phyloP scores from a whole-genome alignment of 2,113 vertebrate species.

The Grantiella picta region DNA sequence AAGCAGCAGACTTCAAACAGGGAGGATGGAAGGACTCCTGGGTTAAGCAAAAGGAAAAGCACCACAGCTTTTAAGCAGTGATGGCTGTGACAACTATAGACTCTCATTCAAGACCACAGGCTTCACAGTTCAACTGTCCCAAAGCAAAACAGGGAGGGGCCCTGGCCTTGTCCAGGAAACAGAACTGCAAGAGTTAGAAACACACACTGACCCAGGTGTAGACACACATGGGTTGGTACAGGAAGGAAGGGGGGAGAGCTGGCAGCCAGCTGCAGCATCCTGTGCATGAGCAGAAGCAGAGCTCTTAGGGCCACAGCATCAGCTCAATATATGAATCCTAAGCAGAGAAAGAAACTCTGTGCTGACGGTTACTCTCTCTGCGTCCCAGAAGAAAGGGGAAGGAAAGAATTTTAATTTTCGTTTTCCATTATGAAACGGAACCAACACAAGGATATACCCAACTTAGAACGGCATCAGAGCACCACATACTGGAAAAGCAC shows the following conservation, averaged over 20 bases:
- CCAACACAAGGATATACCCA: background rate
- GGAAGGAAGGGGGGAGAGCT: background rate
- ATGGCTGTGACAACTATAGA: background rate
- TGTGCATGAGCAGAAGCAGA: accelerated
- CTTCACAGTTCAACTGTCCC: background rate
- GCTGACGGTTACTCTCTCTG: background rate
- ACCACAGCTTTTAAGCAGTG: accelerated
- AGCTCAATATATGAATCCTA: background rate
- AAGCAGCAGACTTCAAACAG: background rate
- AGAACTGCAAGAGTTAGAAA: background rate
- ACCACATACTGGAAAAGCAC: background rate
- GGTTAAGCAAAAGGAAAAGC: background rate
- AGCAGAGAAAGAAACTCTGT: background rate
- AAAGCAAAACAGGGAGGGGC: background rate
- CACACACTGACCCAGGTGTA: background rate
- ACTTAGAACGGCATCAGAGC: background rate
- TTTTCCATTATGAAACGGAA: background rate
- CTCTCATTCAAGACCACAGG: background rate
- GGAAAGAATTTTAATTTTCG: background rate
- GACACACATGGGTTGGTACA: accelerated
- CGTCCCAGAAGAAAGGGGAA: background rate
- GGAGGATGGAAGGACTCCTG: background rate
- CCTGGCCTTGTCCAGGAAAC: background rate
- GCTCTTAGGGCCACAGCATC: background rate
- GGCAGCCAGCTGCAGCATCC: background rate